These are phyloP conservation scores for Bovichtus variegatus DNA, from an alignment of 2,797 vertebrate species.

Conservation along the genomic window DNA sequence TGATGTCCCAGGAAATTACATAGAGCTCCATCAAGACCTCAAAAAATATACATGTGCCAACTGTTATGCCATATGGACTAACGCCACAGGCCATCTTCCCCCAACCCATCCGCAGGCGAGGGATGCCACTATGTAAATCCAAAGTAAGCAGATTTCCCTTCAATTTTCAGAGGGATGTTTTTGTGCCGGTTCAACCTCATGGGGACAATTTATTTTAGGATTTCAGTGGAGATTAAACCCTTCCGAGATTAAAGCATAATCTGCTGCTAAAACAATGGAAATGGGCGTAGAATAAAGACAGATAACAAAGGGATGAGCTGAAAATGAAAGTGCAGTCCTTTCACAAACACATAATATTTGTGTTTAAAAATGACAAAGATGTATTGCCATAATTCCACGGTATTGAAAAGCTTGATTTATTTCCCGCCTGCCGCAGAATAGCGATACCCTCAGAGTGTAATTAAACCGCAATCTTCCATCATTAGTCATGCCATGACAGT, in stretches of 20 bases:
- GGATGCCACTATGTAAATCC: constrained; percentile 57
- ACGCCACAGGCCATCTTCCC: constrained; percentile 64
- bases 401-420: constrained; percentile 57
- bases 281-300: constrained; percentile 31
- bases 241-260: constrained; percentile 73
- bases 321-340: constrained; percentile 29
- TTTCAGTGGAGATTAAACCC: constrained; percentile 69
- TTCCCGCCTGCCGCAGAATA: constrained; percentile 54
- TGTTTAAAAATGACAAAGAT: constrained; percentile 54
- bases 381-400: constrained; percentile 48
- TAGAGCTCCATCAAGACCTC: constrained; percentile 55
- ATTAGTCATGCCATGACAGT: constrained; percentile 71
- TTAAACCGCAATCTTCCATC: constrained; percentile 80
- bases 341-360: constrained; percentile 43
- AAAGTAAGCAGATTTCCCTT: constrained; percentile 79
- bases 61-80: constrained; percentile 83
- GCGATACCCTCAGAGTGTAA: constrained; percentile 70
- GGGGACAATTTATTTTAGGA: constrained; percentile 57
- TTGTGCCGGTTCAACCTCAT: constrained; percentile 40
- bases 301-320: constrained; percentile 44
- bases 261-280: constrained; percentile 59
- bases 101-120: constrained; percentile 49
- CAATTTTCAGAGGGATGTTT: constrained; percentile 57
- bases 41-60: constrained; percentile 76
- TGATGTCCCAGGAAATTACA: constrained; percentile 61